Base-by-base conservation (phyloP, 2,797 vertebrate genomes). In the Molothrus aeneus region DNA sequence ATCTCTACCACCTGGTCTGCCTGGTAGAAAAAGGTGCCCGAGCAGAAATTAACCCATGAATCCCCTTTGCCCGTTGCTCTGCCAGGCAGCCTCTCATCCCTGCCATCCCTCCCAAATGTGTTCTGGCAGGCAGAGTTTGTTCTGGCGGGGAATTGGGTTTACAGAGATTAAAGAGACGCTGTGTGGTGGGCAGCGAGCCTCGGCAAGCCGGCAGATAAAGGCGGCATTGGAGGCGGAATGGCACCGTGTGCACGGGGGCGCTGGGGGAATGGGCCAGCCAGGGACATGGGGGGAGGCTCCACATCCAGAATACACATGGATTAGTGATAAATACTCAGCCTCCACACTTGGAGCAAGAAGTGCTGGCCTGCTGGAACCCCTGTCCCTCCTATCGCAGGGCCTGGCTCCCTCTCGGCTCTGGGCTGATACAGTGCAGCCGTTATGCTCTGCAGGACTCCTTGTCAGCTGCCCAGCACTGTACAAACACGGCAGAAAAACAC, bases 401-500 rank as follows among this genome's bases (percentile, higher is more conserved):
- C 59, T 75, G 80, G 26, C 69, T 74, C 70, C n/a, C 83, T 82
- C 72, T 13, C 8, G 6, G 61, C 83, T 56, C 79, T 50, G 75
- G 45, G 80, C 28, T 17, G 89, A 79, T 69, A 93, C 93, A 94
- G 77, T 92, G 90, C 85, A 38, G 63, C 89, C 40, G 19, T 96
- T 97, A 94, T 91, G 90, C 87, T 96, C 90, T 53, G 92, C 90
- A 86, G 60, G 86, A 14, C 82, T 75, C 36, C 92, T 69, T 61
- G 80, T 90, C 93, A 91, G 36, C 91, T 91, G 82, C 93, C 91
- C 95, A 86, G 64, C 6, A 34, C 89, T 94, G 72, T 21, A 81
- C 86, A 97, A 97, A 97, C 92, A 92, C 10, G 10, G 89, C 92
- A 96, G 90, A 40, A 95, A 94, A 96, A 88, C 89, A 90, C 77